Evolutionary conservation across 1,140 invertebrate genomes (phyloP), one percentile per base, ranked within the genome.

Genomic region (Cardiocondyla obscurior): DNA sequence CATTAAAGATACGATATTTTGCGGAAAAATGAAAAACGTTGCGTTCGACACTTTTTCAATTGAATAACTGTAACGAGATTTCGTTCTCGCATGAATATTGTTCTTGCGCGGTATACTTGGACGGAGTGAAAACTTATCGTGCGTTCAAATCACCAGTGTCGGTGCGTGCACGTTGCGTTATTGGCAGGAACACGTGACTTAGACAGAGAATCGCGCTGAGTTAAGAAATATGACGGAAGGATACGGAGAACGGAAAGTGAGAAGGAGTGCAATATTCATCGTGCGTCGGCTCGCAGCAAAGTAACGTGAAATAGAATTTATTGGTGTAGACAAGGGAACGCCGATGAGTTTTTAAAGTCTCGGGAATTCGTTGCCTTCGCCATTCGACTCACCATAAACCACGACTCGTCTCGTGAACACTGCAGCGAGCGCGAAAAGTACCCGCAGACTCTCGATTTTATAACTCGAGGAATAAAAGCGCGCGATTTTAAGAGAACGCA

Each of bases 331-430:
- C 55, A 51, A 73, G 57, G 67, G 73, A 85, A 73, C 67, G 84
- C 65, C 85, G 81, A 79, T 87, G 55, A 87, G 83, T 88, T 90
- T 69, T 83, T 87, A 65, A 77, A 85, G 79, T 85, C 81, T 19
- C 58, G 30, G 72, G 86, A 57, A 85, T 85, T 88, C 86, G 85
- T 79, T 89, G 84, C 84, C 83, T 83, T 83, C 76, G 85, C 89
- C 85, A 92, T 92, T 92, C 90, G 91, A 92, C 85, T 86, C 90
- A 90, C 91, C 76, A 86, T 92, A 91, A 92, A 91, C 88, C 67
- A 88, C 88, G 82, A 86, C 87, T 88, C 85, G 86, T 88, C 84
- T 86, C 60, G 69, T 60, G 86, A 81, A 65, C 69, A 44, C 65
- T 49, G n/a, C 3, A 53, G 46, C 64, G 62, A 8, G n/a, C n/a